Evolutionary conservation across 2,888 invertebrate species (phyloP).

Genomic region (Nysson spinosus): DNA sequence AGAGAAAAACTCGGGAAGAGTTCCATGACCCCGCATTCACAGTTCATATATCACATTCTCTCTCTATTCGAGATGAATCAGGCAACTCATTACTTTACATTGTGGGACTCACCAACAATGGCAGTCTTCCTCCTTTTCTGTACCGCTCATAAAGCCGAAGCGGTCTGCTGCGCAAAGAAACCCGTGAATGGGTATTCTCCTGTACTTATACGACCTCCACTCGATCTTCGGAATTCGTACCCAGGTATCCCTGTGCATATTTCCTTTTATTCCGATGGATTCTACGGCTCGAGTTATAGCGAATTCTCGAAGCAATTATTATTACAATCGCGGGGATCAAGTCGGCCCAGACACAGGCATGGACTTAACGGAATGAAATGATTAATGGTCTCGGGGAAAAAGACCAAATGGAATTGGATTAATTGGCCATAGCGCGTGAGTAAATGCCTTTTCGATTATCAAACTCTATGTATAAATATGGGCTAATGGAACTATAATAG

Average conservation of each 20-base stretch:
- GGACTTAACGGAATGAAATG: background rate
- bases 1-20: conserved; percentile 2
- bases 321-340: background rate
- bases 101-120: conserved; percentile 55
- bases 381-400: conserved; percentile 8
- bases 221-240: conserved; percentile 27
- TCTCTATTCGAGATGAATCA: conserved; percentile 44
- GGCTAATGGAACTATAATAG: too few species aligned
- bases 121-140: conserved; percentile 35
- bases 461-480: too few species aligned
- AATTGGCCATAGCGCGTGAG: conserved; percentile 18
- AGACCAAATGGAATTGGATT: background rate
- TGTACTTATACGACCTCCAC: conserved; percentile 33
- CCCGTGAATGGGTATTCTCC: conserved; percentile 51
- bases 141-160: conserved; percentile 25
- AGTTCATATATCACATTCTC: conserved; percentile 4
- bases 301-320: conserved; percentile 22
- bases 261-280: background rate
- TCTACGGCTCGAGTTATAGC: background rate
- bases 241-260: conserved; percentile 4
- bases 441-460: too few species aligned
- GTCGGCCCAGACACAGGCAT: too few species aligned
- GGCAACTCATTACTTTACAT: conserved; percentile 62
- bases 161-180: conserved; percentile 35
- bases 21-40: conserved; percentile 17